Base-by-base conservation (phyloP, 1,140 invertebrate species). In the Sinonovacula constricta region DNA sequence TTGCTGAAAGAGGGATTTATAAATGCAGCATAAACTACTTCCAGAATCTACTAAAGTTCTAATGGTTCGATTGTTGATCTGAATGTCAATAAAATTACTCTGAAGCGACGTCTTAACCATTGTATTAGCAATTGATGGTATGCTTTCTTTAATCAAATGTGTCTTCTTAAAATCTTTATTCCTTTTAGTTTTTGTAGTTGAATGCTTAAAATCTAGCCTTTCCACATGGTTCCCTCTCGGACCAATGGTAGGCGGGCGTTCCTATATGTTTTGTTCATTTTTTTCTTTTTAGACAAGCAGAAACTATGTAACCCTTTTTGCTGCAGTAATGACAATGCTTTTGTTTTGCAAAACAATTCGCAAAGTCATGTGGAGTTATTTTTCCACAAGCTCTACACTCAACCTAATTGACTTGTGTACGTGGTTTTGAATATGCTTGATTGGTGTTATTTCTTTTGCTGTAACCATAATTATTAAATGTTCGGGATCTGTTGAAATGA, bases 1-100 rank as follows among this genome's bases (percentile, higher is more conserved):
- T 34, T 24, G 15, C 22, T 62, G 10, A 22, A 72, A 72, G 69
- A 72, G 57, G 69, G 69, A 72, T 59, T 62, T 62, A 1, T 30
- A 34, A 62, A 60, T 60, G 57, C 69, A 72, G 26, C 69, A 72
- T 7, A 72, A 39, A 72, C 39, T 51, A 45, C 22, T 3, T 2
- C 68, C n/a, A 45, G 53, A 22, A 62, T 72, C 69, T 22, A 72
- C 36, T n/a, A 60, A 28, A 45, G 69, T 26, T 26, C 33, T 60
- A 57, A 56, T 3, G 5, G 57, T 36, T 15, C 33, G 1, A 22
- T 59, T 59, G 15, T 59, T 24, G 3, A 59, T 39, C 3, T 36
- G 1, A 15, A 70, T 45, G 26, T 36, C 24, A 3, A 69, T 51
- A 56, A 54, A 69, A 69, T 51, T 54, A 33, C 33, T 54, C 1